Evolutionary conservation across 1,140 invertebrate species (phyloP).

Genomic region (Neodiprion lecontei): DNA sequence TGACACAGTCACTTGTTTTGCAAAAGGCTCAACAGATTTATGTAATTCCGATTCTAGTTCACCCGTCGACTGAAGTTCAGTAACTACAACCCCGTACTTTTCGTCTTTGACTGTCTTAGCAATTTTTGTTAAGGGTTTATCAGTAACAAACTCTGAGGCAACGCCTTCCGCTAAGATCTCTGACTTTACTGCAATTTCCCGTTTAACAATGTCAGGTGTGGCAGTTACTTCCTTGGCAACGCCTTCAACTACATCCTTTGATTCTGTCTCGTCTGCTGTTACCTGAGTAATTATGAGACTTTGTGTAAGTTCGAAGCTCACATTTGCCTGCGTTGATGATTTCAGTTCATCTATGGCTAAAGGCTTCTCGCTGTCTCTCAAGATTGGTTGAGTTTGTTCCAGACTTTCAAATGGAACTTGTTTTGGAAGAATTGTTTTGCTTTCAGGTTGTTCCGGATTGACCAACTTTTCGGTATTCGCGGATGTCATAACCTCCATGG

Average conservation of each 20-base stretch:
- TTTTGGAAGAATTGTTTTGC: constrained; percentile 34
- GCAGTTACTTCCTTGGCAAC: constrained; percentile 53
- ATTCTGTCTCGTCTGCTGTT: constrained; percentile 49
- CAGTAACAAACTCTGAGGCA: constrained; percentile 46
- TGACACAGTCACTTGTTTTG: constrained; percentile 44
- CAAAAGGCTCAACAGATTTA: constrained; percentile 48
- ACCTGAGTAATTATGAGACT: constrained; percentile 50
- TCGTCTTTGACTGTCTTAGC: constrained; percentile 52
- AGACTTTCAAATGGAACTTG: constrained; percentile 51
- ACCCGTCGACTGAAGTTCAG: constrained; percentile 57
- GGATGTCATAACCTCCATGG: constrained; percentile 45
- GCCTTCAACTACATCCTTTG: constrained; percentile 51
- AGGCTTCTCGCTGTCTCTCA: constrained; percentile 47
- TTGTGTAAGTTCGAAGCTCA: constrained; percentile 43
- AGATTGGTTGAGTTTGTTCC: constrained; percentile 39
- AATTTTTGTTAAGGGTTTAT: constrained; percentile 42
- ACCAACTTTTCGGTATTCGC: constrained; percentile 36
- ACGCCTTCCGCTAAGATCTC: constrained; percentile 51
- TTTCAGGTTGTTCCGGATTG: constrained; percentile 30
- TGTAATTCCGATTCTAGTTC: constrained; percentile 59
- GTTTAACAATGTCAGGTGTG: constrained; percentile 49
- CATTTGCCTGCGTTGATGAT: constrained; percentile 36
- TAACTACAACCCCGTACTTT: constrained; percentile 62
- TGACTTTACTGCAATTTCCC: constrained; percentile 50
- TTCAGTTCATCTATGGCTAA: constrained; percentile 35